Percentiles rank a stretch among this genome's conserved stretches.
Evolutionary conservation across 2,113 vertebrate species (phyloP).

Genomic region (Fulica atra): DNA sequence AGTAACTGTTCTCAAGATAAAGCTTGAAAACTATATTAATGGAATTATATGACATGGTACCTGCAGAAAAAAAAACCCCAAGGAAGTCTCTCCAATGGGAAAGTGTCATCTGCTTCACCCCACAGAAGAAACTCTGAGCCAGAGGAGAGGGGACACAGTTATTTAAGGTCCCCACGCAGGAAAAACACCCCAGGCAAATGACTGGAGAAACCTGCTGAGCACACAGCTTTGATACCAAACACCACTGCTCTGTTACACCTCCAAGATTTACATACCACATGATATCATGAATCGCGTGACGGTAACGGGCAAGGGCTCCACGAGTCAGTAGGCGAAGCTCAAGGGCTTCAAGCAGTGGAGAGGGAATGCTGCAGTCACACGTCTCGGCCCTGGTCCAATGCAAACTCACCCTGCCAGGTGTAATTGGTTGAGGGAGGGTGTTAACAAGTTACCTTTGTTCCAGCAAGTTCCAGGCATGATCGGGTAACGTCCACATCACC

Average conservation of each 20-base stretch:
- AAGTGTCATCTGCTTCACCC: neutral
- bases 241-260: neutral
- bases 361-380: neutral
- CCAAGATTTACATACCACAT: neutral
- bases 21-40: conserved; percentile 5
- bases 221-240: neutral
- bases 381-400: neutral
- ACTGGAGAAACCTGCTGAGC: neutral
- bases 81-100: neutral
- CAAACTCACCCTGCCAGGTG: conserved; percentile 11
- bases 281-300: rapidly evolving
- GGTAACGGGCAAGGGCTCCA: neutral
- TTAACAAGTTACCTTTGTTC: neutral
- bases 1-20: neutral
- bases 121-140: neutral
- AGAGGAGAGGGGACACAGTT: neutral
- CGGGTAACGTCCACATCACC: neutral
- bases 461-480: conserved; percentile 2
- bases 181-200: neutral
- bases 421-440: neutral
- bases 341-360: neutral
- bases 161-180: neutral
- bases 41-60: neutral
- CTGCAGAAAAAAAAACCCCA: neutral
- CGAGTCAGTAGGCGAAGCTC: neutral